A percentile compares a stretch with the other conserved stretches of the same genome.
Conservation (phyloP, 1,140 invertebrate species). For the Aphelenchoides besseyi region DNA sequence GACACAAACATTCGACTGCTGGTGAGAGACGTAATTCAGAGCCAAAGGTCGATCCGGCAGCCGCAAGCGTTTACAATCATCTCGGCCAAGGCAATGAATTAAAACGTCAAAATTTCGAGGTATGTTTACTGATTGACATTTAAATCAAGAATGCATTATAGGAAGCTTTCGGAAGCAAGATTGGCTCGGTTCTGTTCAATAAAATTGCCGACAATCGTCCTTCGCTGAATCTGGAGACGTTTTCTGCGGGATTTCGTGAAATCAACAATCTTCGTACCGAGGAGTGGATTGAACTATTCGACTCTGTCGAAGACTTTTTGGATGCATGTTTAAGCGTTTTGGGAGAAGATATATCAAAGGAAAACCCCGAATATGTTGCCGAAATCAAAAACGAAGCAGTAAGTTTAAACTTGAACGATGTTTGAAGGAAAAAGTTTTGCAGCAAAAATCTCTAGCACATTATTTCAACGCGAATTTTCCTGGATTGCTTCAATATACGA, state of each 20-base stretch:
- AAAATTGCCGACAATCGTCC: not conserved
- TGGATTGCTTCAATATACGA: not conserved
- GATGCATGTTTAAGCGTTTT: constrained; percentile 4
- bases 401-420: too few relatives aligned
- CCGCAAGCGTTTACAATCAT: not conserved
- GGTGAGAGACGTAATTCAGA: too few relatives aligned
- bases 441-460: not conserved
- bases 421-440: not conserved
- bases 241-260: not conserved
- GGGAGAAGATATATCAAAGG: not conserved
- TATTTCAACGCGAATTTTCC: not conserved
- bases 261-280: not conserved
- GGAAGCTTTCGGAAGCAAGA: not conserved
- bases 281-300: not conserved
- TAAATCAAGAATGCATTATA: not conserved
- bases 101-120: not conserved
- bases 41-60: not conserved
- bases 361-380: not conserved
- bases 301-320: not conserved
- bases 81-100: not conserved
- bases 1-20: constrained; percentile 2
- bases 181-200: not conserved
- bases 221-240: not conserved
- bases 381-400: not conserved
- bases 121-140: not conserved